Conservation (phyloP, 2,797 vertebrate species). For the Hippocampus kuda region DNA sequence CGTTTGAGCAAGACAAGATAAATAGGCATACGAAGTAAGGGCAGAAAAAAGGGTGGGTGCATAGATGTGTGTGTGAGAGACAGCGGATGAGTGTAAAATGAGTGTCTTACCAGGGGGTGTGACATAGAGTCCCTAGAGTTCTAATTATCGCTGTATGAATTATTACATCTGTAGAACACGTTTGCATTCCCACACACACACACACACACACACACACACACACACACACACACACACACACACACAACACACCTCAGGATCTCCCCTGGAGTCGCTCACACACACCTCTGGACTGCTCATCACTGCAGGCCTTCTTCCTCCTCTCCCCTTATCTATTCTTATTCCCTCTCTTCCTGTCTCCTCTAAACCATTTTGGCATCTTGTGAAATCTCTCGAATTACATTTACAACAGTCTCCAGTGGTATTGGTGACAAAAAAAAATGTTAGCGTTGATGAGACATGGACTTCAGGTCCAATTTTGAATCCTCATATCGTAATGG, state of each 20-base stretch:
- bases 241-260: slow-evolving; percentile 37
- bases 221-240: slow-evolving; percentile 23
- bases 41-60: slow-evolving; percentile 2
- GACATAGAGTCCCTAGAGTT: slow-evolving; percentile 55
- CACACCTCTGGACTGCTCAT: slow-evolving; percentile 37
- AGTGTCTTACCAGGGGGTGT: slow-evolving; percentile 38
- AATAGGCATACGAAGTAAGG: slow-evolving; percentile 14
- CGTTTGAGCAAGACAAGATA: slow-evolving; percentile 13
- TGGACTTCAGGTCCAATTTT: not conserved
- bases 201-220: slow-evolving; percentile 21
- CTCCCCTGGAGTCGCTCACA: slow-evolving; percentile 37
- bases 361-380: slow-evolving; percentile 9
- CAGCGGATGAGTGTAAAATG: slow-evolving; percentile 22
- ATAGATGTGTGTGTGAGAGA: not conserved
- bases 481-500: not conserved
- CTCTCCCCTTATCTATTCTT: slow-evolving; percentile 16
- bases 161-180: slow-evolving; percentile 56
- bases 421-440: not conserved
- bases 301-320: slow-evolving; percentile 38
- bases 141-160: slow-evolving; percentile 67
- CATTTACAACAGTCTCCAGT: not conserved
- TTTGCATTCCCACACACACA: slow-evolving; percentile 20
- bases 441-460: not conserved
- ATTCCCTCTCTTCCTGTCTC: slow-evolving; percentile 21
- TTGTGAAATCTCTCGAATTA: not conserved